Base-by-base conservation (phyloP, 2,888 invertebrate genomes). In the Drosophila leonis region DNA sequence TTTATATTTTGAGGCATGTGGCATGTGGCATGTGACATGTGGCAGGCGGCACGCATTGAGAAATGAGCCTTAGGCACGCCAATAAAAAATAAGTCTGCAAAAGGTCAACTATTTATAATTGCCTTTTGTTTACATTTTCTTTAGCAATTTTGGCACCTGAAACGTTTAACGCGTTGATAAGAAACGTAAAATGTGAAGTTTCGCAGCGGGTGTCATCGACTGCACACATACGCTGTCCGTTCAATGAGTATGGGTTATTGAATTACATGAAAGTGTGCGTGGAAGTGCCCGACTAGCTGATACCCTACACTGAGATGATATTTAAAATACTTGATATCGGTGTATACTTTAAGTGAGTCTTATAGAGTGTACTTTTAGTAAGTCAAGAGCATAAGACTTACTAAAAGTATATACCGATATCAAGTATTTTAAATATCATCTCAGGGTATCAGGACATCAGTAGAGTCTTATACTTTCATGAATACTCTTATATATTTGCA, bases 11-110 rank as follows among this genome's bases (percentile, higher is more conserved):
- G 18, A 4, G 49, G 8, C 51, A 9, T 29, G 61, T n/a, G 31
- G 35, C 57, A 54, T 6, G 24, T 39, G 37, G 15, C 35, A 35
- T 9, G 24, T n/a, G 35, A 5, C 24, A 35, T 8, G 37, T 0
- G 13, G 18, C 49, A 48, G 12, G 60, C 18, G 18, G 35, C 15
- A 27, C 41, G 33, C 48, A 37, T 44, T 63, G 63, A 67, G 49
- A 75, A 73, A 68, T 61, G 60, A 57, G 51, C 39, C 5, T 24
- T 5, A 15, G 24, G 13, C 74, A 75, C 78, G 74, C 59, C 9
- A 73, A 51, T 66, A 20, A 46, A 63, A 52, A 37, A n/a, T 27
- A 9, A 27, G n/a, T 37, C 24, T 52, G 15, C 42, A 13, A 33
- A 29, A 64, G 31, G 24, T 39, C 64, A 39, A 20, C 27, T 7